These are phyloP conservation scores for Xyliphius kryptos DNA, from an alignment of 2,113 vertebrate genomes.

Conservation along the genomic window DNA sequence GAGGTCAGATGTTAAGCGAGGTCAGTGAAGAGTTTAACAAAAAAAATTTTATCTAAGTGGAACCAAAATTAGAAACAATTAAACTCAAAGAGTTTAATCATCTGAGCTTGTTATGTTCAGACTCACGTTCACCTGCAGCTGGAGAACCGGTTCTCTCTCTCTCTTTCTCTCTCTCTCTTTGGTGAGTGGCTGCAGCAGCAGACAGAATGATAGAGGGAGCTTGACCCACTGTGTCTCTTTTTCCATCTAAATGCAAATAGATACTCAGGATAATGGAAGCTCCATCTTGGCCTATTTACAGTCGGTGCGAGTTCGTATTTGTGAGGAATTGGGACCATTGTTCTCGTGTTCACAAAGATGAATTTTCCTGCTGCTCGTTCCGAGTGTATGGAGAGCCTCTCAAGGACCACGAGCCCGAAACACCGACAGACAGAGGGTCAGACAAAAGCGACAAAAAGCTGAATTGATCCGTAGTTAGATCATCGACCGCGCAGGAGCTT, in stretches of 20 bases:
- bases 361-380: conserved; percentile 10
- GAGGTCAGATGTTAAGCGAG: too few species aligned
- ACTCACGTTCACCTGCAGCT: too few species aligned
- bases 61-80: not conserved
- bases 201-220: conserved; percentile 2
- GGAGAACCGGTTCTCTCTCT: not conserved
- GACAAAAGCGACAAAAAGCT: not conserved
- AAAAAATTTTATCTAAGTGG: too few species aligned
- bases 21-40: too few species aligned
- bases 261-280: conserved; percentile 27
- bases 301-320: conserved; percentile 27
- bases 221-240: conserved; percentile 39
- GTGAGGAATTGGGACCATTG: conserved; percentile 42
- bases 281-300: conserved; percentile 36
- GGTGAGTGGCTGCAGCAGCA: not conserved
- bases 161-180: not conserved
- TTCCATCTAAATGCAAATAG: conserved; percentile 69
- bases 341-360: conserved; percentile 38
- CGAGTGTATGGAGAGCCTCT: conserved; percentile 39
- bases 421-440: not conserved
- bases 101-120: too few species aligned
- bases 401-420: not conserved
- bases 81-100: not conserved
- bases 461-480: not conserved
- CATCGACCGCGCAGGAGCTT: not conserved